These are phyloP conservation scores for Ormyrus pomaceus DNA, from an alignment of 2,888 invertebrate genomes.

Conservation along the genomic window DNA sequence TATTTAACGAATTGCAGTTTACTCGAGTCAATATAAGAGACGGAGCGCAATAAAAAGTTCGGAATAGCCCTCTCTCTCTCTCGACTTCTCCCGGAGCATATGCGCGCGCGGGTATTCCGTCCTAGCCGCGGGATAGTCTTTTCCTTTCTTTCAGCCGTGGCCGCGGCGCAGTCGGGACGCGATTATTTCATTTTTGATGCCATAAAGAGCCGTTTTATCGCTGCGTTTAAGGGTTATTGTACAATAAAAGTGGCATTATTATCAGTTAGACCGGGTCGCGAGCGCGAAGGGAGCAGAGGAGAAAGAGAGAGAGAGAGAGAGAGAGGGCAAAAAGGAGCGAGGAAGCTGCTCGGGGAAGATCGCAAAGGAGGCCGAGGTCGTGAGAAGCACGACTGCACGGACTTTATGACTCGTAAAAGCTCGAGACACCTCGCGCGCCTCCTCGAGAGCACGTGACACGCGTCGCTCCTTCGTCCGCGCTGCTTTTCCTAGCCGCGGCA, in stretches of 20 bases:
- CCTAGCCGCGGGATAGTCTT: background rate
- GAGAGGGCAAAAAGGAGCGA: conserved; percentile 53
- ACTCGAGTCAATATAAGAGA: conserved; percentile 20
- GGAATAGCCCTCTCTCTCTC: background rate
- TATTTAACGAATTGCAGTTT: background rate
- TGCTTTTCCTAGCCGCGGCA: conserved; percentile 2
- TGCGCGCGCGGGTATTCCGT: conserved; percentile 1
- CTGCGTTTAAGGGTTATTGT: conserved; percentile 75
- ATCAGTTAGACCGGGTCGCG: conserved; percentile 69
- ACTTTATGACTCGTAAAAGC: conserved; percentile 75
- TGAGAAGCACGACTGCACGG: conserved; percentile 69
- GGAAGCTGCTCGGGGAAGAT: conserved; percentile 43
- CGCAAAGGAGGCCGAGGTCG: conserved; percentile 68
- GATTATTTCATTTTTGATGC: conserved; percentile 73
- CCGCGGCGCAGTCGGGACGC: conserved; percentile 56
- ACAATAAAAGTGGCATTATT: conserved; percentile 75
- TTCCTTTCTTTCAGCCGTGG: conserved; percentile 23
- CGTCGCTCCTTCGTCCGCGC: conserved; percentile 55
- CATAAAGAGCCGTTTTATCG: conserved; percentile 73
- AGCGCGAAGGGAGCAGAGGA: background rate
- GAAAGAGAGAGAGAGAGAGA: conserved; percentile 61
- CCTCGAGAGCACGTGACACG: conserved; percentile 63
- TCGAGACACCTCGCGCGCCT: conserved; percentile 66
- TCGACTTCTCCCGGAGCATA: background rate
- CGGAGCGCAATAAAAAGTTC: conserved; percentile 49